Evolutionary conservation across 2,113 vertebrate genomes (phyloP), one percentile per base, ranked within the genome.

Genomic region (Spea multiplicata): DNA sequence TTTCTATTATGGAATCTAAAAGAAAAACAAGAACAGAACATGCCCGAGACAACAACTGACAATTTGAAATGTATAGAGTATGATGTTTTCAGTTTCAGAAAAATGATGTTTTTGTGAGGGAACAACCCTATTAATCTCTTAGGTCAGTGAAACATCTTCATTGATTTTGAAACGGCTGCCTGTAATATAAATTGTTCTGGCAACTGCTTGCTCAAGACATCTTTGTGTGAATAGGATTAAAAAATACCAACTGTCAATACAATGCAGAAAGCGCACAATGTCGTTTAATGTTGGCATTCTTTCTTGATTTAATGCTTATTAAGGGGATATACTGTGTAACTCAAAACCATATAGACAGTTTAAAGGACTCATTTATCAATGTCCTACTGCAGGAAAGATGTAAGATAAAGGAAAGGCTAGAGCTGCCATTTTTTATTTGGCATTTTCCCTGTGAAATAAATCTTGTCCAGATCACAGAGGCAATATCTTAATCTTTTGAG

Each of bases 111-210:
- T 57, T 67, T 75, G 9, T 48, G 44, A 79, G 77, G 9, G 70
- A 48, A 14, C 69, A 49, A 62, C 44, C 48, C 70, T 9, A 73
- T 73, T 66, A 66, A 73, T 73, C 70, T 79, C 70, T 66, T 59
- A 78, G 68, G 70, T 73, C 77, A 73, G 61, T 3, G 44, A 44
- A 9, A 47, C 44, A 66, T 73, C 62, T 45, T 67, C 70, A 79
- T 79, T 67, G 77, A 79, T 79, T 78, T 79, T 66, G 70, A 71
- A 78, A 66, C 49, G 52, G 70, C 49, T 79, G 49, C 45, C n/a
- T 49, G 62, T 73, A 66, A 73, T 73, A 48, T 46, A 79, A 72
- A 66, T 57, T 73, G 68, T 57, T 14, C 77, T 73, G 77, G 77
- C 44, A 48, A 14, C 5, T 66, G n/a, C 70, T 66, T 45, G 16